Percentiles rank a stretch among this genome's conserved stretches.
These are phyloP conservation scores for Melierax canorus DNA, from an alignment of 2,113 vertebrate genomes.

Conservation along the genomic window DNA sequence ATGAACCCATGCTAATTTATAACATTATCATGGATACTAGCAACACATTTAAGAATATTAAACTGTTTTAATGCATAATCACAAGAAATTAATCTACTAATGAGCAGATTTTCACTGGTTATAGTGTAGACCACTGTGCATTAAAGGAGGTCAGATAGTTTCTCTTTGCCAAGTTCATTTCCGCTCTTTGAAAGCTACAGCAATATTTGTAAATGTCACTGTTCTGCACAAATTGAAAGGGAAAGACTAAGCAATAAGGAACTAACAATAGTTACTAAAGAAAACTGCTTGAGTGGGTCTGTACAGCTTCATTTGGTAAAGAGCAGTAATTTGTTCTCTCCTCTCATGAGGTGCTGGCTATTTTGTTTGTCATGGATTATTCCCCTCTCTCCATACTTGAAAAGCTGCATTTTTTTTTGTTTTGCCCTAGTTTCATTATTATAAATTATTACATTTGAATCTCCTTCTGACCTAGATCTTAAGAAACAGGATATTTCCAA, in stretches of 20 bases:
- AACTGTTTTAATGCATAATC: background rate
- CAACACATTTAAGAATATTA: background rate
- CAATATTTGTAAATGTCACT: background rate
- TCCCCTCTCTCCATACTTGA: background rate
- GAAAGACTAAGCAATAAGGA: background rate
- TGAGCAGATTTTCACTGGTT: background rate
- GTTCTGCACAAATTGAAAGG: background rate
- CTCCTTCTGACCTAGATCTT: conserved; percentile 58
- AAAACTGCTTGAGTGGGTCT: background rate
- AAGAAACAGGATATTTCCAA: conserved; percentile 1
- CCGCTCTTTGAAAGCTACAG: background rate
- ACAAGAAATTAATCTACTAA: background rate
- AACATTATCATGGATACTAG: background rate
- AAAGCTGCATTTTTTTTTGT: background rate
- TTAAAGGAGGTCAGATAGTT: background rate
- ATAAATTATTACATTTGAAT: conserved; percentile 60
- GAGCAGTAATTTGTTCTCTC: background rate
- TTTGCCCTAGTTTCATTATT: conserved; percentile 55
- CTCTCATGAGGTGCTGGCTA: background rate
- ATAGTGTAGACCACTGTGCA: background rate
- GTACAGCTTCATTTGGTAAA: background rate
- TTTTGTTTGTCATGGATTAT: background rate
- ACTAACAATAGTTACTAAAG: background rate
- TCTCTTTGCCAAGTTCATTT: background rate
- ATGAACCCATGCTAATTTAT: background rate